Evolutionary conservation across 2,888 invertebrate genomes (phyloP).

Genomic region (Mimas tiliae): DNA sequence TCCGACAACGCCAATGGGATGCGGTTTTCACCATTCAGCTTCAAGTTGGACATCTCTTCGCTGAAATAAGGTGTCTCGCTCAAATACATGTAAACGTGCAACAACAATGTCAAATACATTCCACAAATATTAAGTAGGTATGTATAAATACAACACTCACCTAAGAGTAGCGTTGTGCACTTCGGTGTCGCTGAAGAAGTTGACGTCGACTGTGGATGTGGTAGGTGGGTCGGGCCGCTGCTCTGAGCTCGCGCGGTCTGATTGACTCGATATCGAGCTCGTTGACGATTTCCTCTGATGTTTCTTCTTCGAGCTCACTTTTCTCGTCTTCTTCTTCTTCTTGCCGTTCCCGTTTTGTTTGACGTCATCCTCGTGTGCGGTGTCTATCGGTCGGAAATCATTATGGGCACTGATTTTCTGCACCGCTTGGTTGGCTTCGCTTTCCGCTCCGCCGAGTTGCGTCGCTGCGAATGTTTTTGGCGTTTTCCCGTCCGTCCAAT

Average conservation of each 20-base stretch:
- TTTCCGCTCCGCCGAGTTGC: constrained; percentile 74
- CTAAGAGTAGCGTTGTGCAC: constrained; percentile 87
- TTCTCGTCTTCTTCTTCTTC: constrained; percentile 92
- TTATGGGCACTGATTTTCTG: constrained; percentile 87
- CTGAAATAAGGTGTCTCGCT: constrained; percentile 68
- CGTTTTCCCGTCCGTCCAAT: constrained; percentile 78
- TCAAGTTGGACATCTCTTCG: constrained; percentile 82
- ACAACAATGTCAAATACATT: neutral
- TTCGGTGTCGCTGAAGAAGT: constrained; percentile 98
- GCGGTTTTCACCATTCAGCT: constrained; percentile 79
- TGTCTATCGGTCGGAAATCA: constrained; percentile 86
- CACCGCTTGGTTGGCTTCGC: constrained; percentile 81
- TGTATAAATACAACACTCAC: constrained; percentile 59
- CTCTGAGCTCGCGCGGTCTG: constrained; percentile 80
- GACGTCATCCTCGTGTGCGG: constrained; percentile 69
- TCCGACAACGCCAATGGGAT: constrained; percentile 81
- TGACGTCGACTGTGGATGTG: constrained; percentile 64
- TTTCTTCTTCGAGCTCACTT: constrained; percentile 91
- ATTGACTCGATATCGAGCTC: constrained; percentile 81
- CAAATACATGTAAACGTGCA: constrained; percentile 36
- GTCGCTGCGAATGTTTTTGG: constrained; percentile 84
- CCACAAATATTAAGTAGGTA: too few species aligned
- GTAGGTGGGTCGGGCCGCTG: constrained; percentile 65
- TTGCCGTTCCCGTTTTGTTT: constrained; percentile 85
- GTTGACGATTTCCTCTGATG: constrained; percentile 89